Conservation (phyloP, 1,140 invertebrate species). For the Lasaia peninsularis region DNA sequence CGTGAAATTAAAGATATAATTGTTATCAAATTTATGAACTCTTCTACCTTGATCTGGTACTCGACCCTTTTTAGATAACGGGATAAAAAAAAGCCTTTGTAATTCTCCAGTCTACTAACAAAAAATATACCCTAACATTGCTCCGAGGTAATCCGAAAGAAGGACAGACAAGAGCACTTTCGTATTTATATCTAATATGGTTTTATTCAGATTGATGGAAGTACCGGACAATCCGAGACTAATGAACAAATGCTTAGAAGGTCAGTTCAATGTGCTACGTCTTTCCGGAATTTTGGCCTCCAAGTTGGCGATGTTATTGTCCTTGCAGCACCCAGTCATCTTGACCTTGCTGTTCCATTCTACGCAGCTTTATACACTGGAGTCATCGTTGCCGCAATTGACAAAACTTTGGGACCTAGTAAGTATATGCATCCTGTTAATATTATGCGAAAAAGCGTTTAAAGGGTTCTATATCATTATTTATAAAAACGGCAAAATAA, state of each 20-base stretch:
- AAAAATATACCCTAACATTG: neutral
- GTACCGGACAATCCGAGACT: slow-evolving; percentile 58
- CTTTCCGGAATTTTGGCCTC: slow-evolving; percentile 58
- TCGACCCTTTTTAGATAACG: too few species aligned
- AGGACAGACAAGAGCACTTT: too few species aligned
- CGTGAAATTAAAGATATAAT: too few species aligned
- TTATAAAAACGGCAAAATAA: too few species aligned
- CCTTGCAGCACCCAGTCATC: slow-evolving; percentile 47
- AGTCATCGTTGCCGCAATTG: slow-evolving; percentile 34
- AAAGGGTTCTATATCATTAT: too few species aligned
- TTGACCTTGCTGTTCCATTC: slow-evolving; percentile 57
- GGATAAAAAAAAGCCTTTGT: too few species aligned
- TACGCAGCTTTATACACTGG: slow-evolving; percentile 48
- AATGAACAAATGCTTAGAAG: slow-evolving; percentile 49
- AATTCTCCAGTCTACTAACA: too few species aligned
- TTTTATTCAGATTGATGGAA: slow-evolving; percentile 73
- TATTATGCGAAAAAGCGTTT: too few species aligned
- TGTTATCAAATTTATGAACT: too few species aligned
- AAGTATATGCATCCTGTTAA: too few species aligned
- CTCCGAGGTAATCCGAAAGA: neutral
- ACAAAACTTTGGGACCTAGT: slow-evolving; percentile 40
- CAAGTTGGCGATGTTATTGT: slow-evolving; percentile 57
- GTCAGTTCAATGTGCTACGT: slow-evolving; percentile 34
- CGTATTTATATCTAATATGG: neutral
- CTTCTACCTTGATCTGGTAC: too few species aligned